Conservation (phyloP, 1,140 invertebrate species). For the Lepidurus packardi region DNA sequence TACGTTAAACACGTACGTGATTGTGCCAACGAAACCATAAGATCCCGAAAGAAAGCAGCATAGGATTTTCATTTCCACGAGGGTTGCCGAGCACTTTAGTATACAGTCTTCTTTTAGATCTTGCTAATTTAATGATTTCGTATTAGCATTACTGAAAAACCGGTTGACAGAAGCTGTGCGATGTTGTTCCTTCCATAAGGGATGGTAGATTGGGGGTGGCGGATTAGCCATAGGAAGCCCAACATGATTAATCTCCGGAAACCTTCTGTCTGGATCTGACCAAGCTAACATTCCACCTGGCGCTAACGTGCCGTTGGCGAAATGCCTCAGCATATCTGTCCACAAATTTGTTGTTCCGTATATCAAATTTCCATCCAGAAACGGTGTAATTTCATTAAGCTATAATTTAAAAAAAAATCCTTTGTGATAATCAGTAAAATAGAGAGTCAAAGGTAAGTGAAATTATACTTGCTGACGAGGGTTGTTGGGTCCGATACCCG, state of each 20-base stretch:
- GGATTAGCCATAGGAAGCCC: constrained; percentile 55
- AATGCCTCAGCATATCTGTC: constrained; percentile 49
- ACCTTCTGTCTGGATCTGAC: constrained; percentile 44
- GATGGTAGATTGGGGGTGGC: constrained; percentile 52
- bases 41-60: constrained; percentile 51
- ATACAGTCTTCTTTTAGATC: background rate
- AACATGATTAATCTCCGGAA: constrained; percentile 51
- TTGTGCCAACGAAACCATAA: constrained; percentile 62
- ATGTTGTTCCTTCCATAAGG: constrained; percentile 43
- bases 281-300: constrained; percentile 46
- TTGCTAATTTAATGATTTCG: constrained; percentile 22
- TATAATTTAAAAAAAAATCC: constrained; percentile 39
- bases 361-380: constrained; percentile 55
- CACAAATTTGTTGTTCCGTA: constrained; percentile 47
- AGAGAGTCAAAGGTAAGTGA: background rate
- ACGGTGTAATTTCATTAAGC: constrained; percentile 59
- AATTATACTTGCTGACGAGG: constrained; percentile 51
- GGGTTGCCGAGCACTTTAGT: constrained; percentile 55
- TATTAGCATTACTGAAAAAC: constrained; percentile 54
- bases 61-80: constrained; percentile 56
- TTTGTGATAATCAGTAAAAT: background rate
- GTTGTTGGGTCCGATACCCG: constrained; percentile 52
- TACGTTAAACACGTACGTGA: constrained; percentile 31
- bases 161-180: constrained; percentile 47
- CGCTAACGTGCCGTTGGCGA: constrained; percentile 48